phyloP scores from a whole-genome alignment of 2,888 invertebrate genomes.

The Erebia palarica region DNA sequence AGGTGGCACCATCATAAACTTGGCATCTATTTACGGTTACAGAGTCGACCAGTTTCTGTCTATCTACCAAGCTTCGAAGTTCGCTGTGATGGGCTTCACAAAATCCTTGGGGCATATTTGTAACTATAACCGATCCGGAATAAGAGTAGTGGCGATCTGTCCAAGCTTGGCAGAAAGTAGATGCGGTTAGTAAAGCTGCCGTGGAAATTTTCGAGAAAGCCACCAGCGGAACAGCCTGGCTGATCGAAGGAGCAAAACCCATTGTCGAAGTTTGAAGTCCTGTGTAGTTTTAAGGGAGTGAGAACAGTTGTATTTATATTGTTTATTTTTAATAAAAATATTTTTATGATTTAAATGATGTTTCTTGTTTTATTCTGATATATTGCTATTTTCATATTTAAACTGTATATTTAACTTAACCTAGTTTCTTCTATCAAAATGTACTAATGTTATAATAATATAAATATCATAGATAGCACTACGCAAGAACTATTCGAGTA shows the following conservation, averaged over 20 bases:
- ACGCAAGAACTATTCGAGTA: no score
- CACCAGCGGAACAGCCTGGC: conserved; percentile 78
- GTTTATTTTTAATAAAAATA: conserved; percentile 4
- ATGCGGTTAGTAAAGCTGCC: conserved; percentile 55
- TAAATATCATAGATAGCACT: no score
- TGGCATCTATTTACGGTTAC: conserved; percentile 83
- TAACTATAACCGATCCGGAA: conserved; percentile 72
- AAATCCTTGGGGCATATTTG: conserved; percentile 70
- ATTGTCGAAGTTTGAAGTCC: conserved; percentile 34
- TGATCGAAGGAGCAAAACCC: conserved; percentile 69
- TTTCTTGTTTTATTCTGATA: background rate
- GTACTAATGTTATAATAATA: no score
- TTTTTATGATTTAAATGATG: background rate
- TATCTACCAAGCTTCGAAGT: conserved; percentile 84
- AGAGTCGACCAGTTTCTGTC: conserved; percentile 76
- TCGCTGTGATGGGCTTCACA: conserved; percentile 73
- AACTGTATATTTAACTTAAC: no score
- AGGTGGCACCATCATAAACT: conserved; percentile 86
- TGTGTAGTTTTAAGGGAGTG: background rate
- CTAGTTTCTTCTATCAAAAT: no score
- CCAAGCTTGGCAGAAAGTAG: conserved; percentile 61
- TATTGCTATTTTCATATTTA: no score
- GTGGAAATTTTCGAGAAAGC: conserved; percentile 61
- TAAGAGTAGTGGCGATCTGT: conserved; percentile 78
- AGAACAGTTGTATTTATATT: background rate